Base-by-base conservation (phyloP, 2,888 invertebrate genomes). In the Drosophila cognata region DNA sequence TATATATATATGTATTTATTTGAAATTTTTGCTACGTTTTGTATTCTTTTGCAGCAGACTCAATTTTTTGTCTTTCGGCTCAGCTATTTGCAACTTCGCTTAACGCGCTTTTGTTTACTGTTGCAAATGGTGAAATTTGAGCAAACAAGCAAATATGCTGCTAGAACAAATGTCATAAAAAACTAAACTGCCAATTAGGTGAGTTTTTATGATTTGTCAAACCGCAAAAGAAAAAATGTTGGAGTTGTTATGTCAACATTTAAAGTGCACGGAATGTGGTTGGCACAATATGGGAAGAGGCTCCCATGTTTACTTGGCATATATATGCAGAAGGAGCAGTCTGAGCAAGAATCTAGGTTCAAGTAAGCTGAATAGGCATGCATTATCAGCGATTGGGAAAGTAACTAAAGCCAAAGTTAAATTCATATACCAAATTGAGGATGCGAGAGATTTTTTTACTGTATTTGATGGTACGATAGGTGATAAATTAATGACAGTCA, bases 1-100 rank as follows among this genome's bases (percentile, higher is more conserved):
- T 16, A 7, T 2, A 18, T 18, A 7, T 36, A 36, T 2, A n/a
- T 10, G 2, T 71, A 61, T 70, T 60, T 50, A 59, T 43, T 71
- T 69, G 33, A 46, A 31, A 29, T 41, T 65, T 61, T 28, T 57
- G 53, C 59, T 51, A 62, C 13, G 59, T 41, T 63, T 73, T 65
- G 62, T 64, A 52, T 50, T 76, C 59, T 68, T 64, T 74, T 59
- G 58, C 51, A 36, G 61, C 58, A 48, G 43, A 56, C 53, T 68
- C 35, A 16, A 25, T 25, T 25, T 59, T 69, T 71, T 74, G n/a
- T 21, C 21, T 60, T 48, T 73, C 52, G 57, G 69, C 56, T 53
- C 48, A 81, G 63, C 64, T 89, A 74, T 87, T 89, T 85, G 74
- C 81, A 58, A 74, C 74, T 74, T 79, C 63, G 71, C 74, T 89